A percentile compares a stretch with the other conserved stretches of the same genome.
Evolutionary conservation across 2,888 invertebrate genomes (phyloP).

Genomic region (Apamea epomidion): DNA sequence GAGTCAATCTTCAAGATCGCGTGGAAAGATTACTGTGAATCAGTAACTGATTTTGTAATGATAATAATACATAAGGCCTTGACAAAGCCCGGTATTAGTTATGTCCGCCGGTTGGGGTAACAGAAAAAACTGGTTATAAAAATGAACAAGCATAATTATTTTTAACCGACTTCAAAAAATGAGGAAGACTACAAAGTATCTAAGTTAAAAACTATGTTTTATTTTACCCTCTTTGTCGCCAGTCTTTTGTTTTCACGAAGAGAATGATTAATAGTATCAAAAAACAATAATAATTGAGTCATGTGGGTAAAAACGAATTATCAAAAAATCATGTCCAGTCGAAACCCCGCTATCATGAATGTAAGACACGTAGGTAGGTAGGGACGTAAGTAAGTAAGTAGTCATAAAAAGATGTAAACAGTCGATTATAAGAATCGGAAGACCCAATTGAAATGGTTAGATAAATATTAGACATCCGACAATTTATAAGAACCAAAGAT

Average conservation of each 20-base stretch:
- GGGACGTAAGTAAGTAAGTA: too few relatives aligned
- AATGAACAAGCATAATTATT: not conserved
- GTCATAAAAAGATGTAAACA: conserved; percentile 1
- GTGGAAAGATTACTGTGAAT: not conserved
- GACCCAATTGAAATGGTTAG: conserved; percentile 5
- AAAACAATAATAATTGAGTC: conserved; percentile 1
- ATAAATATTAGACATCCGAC: not conserved
- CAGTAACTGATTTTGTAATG: not conserved
- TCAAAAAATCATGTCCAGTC: conserved; percentile 1
- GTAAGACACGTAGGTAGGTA: too few relatives aligned
- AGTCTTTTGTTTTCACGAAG: not conserved
- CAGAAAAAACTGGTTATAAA: not conserved
- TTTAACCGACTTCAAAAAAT: too few relatives aligned
- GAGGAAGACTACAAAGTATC: too few relatives aligned
- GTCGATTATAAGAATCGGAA: conserved; percentile 15
- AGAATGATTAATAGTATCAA: not conserved
- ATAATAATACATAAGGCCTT: not conserved
- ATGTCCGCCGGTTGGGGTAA: not conserved
- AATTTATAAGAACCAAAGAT: not conserved
- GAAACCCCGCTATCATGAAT: not conserved
- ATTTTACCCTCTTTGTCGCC: not conserved
- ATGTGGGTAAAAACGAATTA: not conserved
- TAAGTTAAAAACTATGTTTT: not conserved
- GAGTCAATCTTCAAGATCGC: too few relatives aligned
- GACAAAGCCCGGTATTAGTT: not conserved